Percentiles rank a stretch among this genome's conserved stretches.
Evolutionary conservation across 2,113 vertebrate genomes (phyloP).

Genomic region (Ellobius talpinus): DNA sequence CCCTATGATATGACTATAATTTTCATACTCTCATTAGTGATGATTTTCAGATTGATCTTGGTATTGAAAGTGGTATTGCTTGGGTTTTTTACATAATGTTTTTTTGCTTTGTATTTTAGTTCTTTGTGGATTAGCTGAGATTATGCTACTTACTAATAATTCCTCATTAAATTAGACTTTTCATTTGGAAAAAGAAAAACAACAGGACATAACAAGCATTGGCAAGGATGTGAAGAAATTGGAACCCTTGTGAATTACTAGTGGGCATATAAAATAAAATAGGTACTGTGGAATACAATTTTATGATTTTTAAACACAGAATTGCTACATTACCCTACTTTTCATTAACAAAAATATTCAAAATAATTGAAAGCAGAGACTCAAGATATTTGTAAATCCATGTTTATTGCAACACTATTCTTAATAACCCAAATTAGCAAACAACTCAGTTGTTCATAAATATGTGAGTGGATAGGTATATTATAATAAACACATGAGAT

Average conservation of each 20-base stretch:
- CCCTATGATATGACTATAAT: background rate
- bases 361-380: background rate
- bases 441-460: background rate
- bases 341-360: background rate
- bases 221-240: background rate
- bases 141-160: background rate
- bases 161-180: background rate
- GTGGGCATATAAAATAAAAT: slow-evolving; percentile 13
- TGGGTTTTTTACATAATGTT: background rate
- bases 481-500: slow-evolving; percentile 7
- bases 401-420: background rate
- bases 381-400: background rate
- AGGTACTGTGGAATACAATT: background rate
- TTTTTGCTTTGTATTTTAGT: background rate
- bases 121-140: background rate
- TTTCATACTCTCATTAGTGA: background rate
- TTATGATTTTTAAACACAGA: slow-evolving; percentile 19
- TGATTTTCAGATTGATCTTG: background rate
- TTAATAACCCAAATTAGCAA: background rate
- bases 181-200: background rate
- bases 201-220: background rate
- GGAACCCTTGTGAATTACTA: background rate
- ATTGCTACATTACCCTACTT: background rate
- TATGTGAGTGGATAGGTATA: background rate
- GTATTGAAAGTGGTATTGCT: background rate